These are phyloP conservation scores for Leptopilina myrica DNA, from an alignment of 2,888 invertebrate species.

Conservation along the genomic window DNA sequence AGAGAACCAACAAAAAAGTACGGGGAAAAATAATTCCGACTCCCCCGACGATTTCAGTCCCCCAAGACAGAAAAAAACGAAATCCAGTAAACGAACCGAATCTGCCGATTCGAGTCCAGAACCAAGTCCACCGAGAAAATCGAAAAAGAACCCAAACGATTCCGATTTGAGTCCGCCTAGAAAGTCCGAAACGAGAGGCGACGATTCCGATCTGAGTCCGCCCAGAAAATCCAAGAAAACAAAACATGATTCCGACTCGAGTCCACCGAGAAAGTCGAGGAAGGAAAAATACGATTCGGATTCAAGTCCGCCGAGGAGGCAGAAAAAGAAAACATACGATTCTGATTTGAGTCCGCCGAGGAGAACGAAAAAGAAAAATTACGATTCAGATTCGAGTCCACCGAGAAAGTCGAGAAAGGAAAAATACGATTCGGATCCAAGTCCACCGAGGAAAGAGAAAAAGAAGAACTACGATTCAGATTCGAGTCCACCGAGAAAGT, in stretches of 20 bases:
- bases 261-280: conserved; percentile 63
- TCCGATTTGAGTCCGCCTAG: conserved; percentile 68
- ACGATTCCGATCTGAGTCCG: conserved; percentile 63
- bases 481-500: conserved; percentile 62
- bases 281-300: conserved; percentile 53
- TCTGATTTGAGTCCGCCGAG: conserved; percentile 62
- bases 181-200: conserved; percentile 42
- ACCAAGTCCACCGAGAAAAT: conserved; percentile 67
- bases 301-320: conserved; percentile 67
- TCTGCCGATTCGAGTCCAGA: conserved; percentile 54
- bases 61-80: background rate
- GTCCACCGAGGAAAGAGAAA: conserved; percentile 68
- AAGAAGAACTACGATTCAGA: conserved; percentile 50
- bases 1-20: conserved; percentile 34
- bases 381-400: conserved; percentile 63
- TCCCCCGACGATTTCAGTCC: conserved; percentile 63
- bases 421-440: conserved; percentile 61
- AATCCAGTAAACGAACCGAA: conserved; percentile 58
- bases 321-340: conserved; percentile 56
- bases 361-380: conserved; percentile 53
- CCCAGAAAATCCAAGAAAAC: conserved; percentile 64
- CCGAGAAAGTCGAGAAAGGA: conserved; percentile 65
- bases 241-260: conserved; percentile 60
- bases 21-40: conserved; percentile 59
- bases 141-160: conserved; percentile 56